These are phyloP conservation scores for Chymomyza fuscimana DNA, from an alignment of 2,888 invertebrate genomes.

Conservation along the genomic window DNA sequence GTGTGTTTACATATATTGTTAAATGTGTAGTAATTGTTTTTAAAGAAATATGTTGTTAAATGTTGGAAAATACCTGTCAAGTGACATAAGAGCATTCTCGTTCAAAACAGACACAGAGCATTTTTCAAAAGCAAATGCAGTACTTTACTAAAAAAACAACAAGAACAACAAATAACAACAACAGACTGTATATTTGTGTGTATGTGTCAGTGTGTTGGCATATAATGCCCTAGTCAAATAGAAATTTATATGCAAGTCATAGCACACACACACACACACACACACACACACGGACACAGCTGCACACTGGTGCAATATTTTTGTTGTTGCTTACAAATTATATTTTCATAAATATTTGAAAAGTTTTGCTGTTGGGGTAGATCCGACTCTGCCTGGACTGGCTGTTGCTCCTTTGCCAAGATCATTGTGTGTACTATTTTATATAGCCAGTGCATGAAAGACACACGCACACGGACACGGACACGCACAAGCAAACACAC, in stretches of 20 bases:
- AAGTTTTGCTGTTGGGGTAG: conserved; percentile 36
- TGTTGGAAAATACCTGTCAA: conserved; percentile 68
- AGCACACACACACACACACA: conserved; percentile 23
- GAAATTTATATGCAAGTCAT: conserved; percentile 73
- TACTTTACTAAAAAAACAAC: background rate
- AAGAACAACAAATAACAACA: background rate
- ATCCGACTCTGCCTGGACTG: background rate
- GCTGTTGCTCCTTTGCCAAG: conserved; percentile 56
- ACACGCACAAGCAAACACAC: background rate
- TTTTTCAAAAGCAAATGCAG: conserved; percentile 12
- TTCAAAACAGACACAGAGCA: conserved; percentile 4
- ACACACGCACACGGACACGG: conserved; percentile 10
- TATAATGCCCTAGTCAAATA: conserved; percentile 62
- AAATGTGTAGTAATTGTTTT: conserved; percentile 64
- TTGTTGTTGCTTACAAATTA: conserved; percentile 50
- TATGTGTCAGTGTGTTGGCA: conserved; percentile 13
- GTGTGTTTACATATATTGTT: conserved; percentile 15
- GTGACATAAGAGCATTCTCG: conserved; percentile 45
- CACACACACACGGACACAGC: conserved; percentile 9
- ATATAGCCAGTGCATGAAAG: conserved; percentile 12
- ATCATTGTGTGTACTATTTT: conserved; percentile 44
- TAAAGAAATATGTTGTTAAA: conserved; percentile 50
- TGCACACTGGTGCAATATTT: conserved; percentile 1
- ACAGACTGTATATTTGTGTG: conserved; percentile 9
- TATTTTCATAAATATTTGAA: conserved; percentile 72